Evolutionary conservation across 2,888 invertebrate species (phyloP).

Genomic region (Dryadula phaetusa): DNA sequence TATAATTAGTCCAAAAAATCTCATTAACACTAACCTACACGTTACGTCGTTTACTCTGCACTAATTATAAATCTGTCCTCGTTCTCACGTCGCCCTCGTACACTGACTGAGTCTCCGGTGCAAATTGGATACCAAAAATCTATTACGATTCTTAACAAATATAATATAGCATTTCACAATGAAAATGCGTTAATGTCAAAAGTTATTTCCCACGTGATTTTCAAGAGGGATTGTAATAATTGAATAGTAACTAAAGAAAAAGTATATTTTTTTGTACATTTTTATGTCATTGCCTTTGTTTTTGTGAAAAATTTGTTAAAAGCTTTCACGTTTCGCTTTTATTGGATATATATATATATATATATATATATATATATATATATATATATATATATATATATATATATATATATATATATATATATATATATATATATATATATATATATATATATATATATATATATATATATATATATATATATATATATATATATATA

Average conservation of each 20-base stretch:
- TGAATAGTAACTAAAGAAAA: constrained; percentile 15
- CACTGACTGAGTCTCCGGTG: constrained; percentile 11
- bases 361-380: no score
- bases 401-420: no score
- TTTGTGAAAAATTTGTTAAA: background rate
- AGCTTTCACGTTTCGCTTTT: background rate
- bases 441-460: no score
- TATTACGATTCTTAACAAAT: constrained; percentile 23
- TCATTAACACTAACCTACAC: constrained; percentile 1
- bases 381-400: no score
- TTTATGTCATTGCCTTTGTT: background rate
- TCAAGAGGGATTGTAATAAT: constrained; percentile 21
- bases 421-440: no score
- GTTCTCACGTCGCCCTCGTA: constrained; percentile 7
- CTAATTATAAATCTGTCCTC: constrained; percentile 26
- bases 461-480: no score
- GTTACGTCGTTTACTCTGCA: constrained; percentile 15
- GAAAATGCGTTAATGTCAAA: constrained; percentile 14
- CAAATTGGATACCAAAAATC: constrained; percentile 27
- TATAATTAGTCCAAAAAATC: background rate
- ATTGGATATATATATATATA: background rate
- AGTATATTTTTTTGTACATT: constrained; percentile 6
- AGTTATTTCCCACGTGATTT: constrained; percentile 26
- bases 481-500: no score
- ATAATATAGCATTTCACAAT: constrained; percentile 19